Conservation (phyloP, 2,797 vertebrate species). For the Argya squamiceps region DNA sequence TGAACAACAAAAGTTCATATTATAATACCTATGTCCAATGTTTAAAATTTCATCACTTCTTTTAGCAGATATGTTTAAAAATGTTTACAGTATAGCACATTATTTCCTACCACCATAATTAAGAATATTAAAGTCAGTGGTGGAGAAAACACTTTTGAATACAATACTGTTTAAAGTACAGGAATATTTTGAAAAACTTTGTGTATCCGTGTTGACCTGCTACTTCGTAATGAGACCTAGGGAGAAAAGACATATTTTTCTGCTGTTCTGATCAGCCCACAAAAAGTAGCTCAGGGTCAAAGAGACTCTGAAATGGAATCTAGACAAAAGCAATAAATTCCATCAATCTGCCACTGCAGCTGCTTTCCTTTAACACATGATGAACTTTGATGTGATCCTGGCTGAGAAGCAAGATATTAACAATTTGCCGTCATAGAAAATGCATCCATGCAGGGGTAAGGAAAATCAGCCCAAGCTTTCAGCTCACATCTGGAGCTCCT, state of each 20-base stretch:
- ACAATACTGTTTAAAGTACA: background rate
- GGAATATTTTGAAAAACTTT: background rate
- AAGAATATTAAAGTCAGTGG: background rate
- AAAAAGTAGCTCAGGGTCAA: background rate
- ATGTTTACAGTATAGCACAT: background rate
- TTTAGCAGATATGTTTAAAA: background rate
- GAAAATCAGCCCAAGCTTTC: constrained; percentile 12
- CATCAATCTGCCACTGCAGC: background rate
- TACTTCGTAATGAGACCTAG: background rate
- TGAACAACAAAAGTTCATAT: background rate
- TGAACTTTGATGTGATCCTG: constrained; percentile 20
- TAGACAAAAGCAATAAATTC: constrained; percentile 18
- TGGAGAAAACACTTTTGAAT: background rate
- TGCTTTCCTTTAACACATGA: constrained; percentile 23
- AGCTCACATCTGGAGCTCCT: constrained; percentile 37
- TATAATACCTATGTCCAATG: background rate
- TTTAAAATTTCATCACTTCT: background rate
- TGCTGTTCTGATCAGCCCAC: background rate
- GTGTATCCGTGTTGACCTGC: background rate
- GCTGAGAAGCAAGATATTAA: constrained; percentile 11
- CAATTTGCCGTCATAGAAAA: background rate
- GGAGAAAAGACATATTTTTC: background rate
- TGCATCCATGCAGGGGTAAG: background rate
- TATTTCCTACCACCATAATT: background rate
- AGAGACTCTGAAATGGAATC: constrained; percentile 1